Conservation (phyloP, 2,797 vertebrate species). For the Neosilurus mollespiculum region DNA sequence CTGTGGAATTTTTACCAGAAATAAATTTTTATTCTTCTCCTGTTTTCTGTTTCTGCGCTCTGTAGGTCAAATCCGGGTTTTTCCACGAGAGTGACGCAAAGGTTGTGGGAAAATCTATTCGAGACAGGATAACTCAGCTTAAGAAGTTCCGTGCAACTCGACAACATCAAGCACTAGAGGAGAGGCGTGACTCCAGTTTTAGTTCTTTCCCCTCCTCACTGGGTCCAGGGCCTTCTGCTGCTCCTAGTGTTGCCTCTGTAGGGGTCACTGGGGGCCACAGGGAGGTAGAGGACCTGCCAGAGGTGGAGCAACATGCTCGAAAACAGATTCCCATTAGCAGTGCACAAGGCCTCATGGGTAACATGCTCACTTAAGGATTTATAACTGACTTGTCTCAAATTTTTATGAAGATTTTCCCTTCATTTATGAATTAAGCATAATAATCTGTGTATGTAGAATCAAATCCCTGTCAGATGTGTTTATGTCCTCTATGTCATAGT, state of each 20-base stretch:
- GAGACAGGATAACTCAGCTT: conserved; percentile 85
- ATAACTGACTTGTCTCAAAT: neutral
- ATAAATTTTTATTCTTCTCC: neutral
- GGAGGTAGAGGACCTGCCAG: conserved; percentile 81
- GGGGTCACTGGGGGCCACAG: conserved; percentile 53
- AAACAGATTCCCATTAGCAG: conserved; percentile 71
- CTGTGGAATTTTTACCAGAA: neutral
- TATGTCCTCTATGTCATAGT: neutral
- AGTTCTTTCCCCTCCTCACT: conserved; percentile 64
- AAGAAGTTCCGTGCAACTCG: conserved; percentile 85
- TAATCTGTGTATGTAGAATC: neutral
- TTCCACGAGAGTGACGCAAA: conserved; percentile 96
- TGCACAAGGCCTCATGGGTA: conserved; percentile 70
- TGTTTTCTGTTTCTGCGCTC: neutral
- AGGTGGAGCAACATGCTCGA: conserved; percentile 82
- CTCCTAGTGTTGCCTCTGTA: conserved; percentile 40
- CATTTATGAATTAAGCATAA: neutral
- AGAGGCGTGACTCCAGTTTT: conserved; percentile 73
- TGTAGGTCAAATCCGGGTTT: conserved; percentile 91
- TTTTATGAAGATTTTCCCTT: neutral
- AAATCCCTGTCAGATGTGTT: neutral
- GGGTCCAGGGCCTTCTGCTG: conserved; percentile 55
- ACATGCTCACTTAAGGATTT: neutral
- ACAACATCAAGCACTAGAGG: conserved; percentile 64
- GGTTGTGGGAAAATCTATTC: conserved; percentile 91